Evolutionary conservation across 2,797 vertebrate genomes (phyloP).

Genomic region (Sebastes ruberrimus): DNA sequence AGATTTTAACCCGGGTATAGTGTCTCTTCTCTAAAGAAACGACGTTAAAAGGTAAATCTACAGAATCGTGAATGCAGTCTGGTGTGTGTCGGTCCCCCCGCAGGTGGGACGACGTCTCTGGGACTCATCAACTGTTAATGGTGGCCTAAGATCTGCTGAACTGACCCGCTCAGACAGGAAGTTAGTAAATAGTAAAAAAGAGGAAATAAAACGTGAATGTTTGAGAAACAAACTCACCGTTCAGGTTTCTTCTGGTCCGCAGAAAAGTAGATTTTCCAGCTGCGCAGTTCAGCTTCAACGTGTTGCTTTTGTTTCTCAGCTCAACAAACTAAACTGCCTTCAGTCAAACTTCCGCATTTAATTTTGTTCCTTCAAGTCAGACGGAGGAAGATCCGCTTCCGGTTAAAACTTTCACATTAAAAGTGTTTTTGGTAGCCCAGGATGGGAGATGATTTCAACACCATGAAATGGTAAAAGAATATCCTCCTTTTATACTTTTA

Average conservation of each 20-base stretch:
- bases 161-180: background rate
- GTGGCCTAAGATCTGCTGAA: background rate
- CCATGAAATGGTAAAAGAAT: background rate
- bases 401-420: background rate
- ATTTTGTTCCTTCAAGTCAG: background rate
- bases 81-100: background rate
- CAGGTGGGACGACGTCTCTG: no score
- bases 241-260: background rate
- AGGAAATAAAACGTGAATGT: rapidly evolving
- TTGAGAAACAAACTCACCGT: constrained; percentile 16
- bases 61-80: rapidly evolving
- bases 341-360: constrained; percentile 33
- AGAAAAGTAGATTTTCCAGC: background rate
- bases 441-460: background rate
- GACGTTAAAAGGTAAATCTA: rapidly evolving
- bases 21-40: background rate
- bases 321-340: background rate
- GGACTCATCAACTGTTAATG: background rate
- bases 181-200: rapidly evolving
- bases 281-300: background rate
- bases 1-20: rapidly evolving
- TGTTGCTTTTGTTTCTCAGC: background rate
- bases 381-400: background rate
- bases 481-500: no score
- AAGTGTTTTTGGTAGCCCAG: background rate